phyloP scores from a whole-genome alignment of 2,888 invertebrate genomes.

The Zootermopsis nevadensis region DNA sequence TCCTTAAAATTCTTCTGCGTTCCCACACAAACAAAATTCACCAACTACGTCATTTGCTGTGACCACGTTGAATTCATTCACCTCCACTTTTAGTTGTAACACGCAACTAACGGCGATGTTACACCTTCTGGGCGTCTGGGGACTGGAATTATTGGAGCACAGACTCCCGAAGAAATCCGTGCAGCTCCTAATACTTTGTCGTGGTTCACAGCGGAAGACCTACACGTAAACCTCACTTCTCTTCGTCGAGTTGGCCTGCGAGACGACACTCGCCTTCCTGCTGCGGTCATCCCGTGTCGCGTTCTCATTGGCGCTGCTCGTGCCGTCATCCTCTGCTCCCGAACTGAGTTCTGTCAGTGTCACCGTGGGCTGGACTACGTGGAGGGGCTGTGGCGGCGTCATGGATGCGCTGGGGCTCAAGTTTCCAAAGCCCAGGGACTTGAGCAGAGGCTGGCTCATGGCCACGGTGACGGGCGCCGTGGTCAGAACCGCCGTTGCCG shows the following conservation, averaged over 20 bases:
- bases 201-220: not conserved
- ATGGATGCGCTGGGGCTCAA: constrained; percentile 52
- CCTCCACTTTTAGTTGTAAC: not conserved
- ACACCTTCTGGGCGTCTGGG: no score
- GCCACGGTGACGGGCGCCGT: constrained; percentile 57
- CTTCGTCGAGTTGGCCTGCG: constrained; percentile 58
- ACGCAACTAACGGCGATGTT: no score
- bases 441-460: constrained; percentile 65
- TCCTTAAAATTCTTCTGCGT: no score
- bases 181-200: no score
- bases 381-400: constrained; percentile 55
- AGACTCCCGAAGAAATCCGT: no score
- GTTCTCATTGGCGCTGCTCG: not conserved
- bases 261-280: constrained; percentile 64
- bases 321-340: constrained; percentile 53
- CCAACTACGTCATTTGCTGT: no score
- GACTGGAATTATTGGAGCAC: no score
- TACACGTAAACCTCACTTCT: constrained; percentile 70
- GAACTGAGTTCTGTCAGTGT: constrained; percentile 51
- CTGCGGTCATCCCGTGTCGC: constrained; percentile 49
- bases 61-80: no score
- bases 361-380: constrained; percentile 52
- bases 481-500: constrained; percentile 59
- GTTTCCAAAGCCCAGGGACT: constrained; percentile 62
- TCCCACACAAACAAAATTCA: no score